These are phyloP conservation scores for Athalia cordata DNA, from an alignment of 2,888 invertebrate species.

Conservation along the genomic window DNA sequence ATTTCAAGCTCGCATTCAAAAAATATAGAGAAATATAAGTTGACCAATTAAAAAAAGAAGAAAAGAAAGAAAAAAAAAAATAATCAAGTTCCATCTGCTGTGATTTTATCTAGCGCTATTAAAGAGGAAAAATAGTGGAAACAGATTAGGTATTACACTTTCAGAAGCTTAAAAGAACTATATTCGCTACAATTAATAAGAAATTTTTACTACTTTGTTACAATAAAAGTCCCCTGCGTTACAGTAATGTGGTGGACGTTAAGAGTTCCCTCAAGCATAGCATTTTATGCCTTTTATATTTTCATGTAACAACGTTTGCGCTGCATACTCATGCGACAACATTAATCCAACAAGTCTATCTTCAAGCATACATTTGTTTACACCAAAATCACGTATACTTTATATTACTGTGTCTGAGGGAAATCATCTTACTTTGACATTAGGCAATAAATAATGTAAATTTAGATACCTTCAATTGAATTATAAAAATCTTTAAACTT, in stretches of 20 bases:
- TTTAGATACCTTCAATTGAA: slow-evolving; percentile 11
- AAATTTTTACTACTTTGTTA: slow-evolving; percentile 14
- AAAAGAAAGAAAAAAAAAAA: too few relatives aligned
- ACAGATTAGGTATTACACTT: not conserved
- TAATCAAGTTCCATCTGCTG: not conserved
- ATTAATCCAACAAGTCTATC: not conserved
- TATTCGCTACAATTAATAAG: not conserved
- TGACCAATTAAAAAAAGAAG: not conserved
- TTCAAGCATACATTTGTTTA: not conserved
- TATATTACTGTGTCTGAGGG: slow-evolving; percentile 23
- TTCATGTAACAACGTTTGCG: not conserved
- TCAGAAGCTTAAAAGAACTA: not conserved
- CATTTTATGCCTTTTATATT: slow-evolving; percentile 1
- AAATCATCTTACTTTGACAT: slow-evolving; percentile 23
- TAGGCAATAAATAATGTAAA: slow-evolving; percentile 30
- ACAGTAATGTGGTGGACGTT: slow-evolving; percentile 22
- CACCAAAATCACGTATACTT: not conserved
- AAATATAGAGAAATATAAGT: not conserved
- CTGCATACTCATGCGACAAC: slow-evolving; percentile 9
- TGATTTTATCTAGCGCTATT: not conserved
- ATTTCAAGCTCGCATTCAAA: not conserved
- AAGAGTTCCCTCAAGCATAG: slow-evolving; percentile 22
- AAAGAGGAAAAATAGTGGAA: not conserved
- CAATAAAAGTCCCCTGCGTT: slow-evolving; percentile 37
- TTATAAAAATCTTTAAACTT: slow-evolving; percentile 4